Evolutionary conservation across 2,888 invertebrate species (phyloP), one percentile per base, ranked within the genome.

Genomic region (Sphaerolaimus hirsutus): DNA sequence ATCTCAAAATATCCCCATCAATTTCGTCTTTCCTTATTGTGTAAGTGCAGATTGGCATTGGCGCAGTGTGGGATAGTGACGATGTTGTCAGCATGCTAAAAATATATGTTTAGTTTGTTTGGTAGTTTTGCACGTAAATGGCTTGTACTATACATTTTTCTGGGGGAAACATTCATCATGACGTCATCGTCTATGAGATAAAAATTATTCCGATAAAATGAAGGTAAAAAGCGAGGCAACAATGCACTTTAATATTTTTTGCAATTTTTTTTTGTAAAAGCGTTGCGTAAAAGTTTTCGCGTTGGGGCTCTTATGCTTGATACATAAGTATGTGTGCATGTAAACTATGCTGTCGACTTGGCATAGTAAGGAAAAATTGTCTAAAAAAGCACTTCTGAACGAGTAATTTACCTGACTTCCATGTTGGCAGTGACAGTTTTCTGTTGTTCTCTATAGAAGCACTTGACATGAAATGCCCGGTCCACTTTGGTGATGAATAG

Each of bases 381-480:
- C n/a, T n/a, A n/a, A n/a, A n/a, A n/a, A n/a, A n/a, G n/a, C n/a
- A n/a, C n/a, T n/a, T n/a, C n/a, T n/a, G n/a, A n/a, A n/a, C 17
- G 10, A 32, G 10, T 32, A 10, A 25, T 50, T 51, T 25, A 62
- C 62, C 58, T 58, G n/a, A 62, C 62, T 45, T 60, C 58, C 36
- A 62, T 45, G 2, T 52, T 47, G 12, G 56, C 52, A 2, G 52
- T 52, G 4, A 62, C 61, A 7, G 56, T 54, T 38, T 55, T 49
- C 4, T 48, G 49, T 3, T 53, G 49, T 48, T 62, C 62, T 40
- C 57, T 49, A 45, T 62, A 62, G 56, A 62, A 53, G 48, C 62
- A 62, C 32, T 61, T 60, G 46, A 62, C 58, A 47, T 59, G 55
- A 48, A 58, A 62, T 17, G 62, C 62, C 29, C 58, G 55, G 49